phyloP scores from a whole-genome alignment of 1,140 invertebrate species.

The Xylocopa sonorina region DNA sequence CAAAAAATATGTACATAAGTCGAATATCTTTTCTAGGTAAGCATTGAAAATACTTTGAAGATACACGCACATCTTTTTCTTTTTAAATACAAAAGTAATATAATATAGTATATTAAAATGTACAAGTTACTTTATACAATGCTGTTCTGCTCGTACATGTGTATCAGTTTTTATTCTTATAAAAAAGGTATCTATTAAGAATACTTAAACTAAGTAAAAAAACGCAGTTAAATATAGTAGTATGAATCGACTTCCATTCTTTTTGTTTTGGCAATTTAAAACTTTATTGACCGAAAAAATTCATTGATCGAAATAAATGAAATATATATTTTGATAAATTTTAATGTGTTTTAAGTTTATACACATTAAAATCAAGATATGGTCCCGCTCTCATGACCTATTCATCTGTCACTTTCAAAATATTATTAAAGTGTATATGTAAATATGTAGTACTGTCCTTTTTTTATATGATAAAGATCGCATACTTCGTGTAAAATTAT shows the following conservation, averaged over 20 bases:
- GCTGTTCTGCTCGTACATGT: not conserved
- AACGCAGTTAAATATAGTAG: not conserved
- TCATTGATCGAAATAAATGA: constrained; percentile 4
- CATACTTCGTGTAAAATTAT: constrained; percentile 21
- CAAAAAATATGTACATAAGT: constrained; percentile 20
- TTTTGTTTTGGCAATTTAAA: too few species aligned
- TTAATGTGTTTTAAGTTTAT: not conserved
- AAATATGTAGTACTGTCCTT: not conserved
- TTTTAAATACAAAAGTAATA: constrained; percentile 7
- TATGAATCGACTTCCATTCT: too few species aligned
- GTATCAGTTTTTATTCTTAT: not conserved
- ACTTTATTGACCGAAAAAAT: not conserved
- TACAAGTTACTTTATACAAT: not conserved
- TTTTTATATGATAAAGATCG: not conserved
- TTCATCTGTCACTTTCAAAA: constrained; percentile 11
- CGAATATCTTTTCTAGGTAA: not conserved
- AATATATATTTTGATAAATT: constrained; percentile 5
- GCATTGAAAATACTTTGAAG: not conserved
- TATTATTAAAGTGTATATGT: constrained; percentile 9
- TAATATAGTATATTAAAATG: not conserved
- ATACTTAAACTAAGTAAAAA: constrained; percentile 14
- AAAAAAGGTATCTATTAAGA: not conserved
- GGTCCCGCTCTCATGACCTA: constrained; percentile 16
- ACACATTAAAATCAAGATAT: not conserved
- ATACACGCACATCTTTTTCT: not conserved